Evolutionary conservation across 2,797 vertebrate species (phyloP).

Genomic region (Coreius guichenoti): DNA sequence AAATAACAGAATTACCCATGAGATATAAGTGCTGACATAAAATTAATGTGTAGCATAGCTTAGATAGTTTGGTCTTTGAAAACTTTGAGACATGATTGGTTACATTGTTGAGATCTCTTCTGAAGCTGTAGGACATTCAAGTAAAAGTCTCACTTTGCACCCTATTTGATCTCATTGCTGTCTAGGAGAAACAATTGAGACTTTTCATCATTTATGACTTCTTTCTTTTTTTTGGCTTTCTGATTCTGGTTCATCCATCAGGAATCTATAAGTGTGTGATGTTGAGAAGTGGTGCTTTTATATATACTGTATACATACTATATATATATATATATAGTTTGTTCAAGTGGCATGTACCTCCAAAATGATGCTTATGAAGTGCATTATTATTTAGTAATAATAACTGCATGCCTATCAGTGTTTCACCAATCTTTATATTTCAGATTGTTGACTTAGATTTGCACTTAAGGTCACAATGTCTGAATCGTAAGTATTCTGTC

Average conservation of each 20-base stretch:
- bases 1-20: not conserved
- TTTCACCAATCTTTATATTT: slow-evolving; percentile 7
- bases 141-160: not conserved
- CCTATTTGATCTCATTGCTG: not conserved
- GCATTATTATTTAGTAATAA: not conserved
- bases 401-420: no score
- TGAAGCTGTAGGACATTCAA: not conserved
- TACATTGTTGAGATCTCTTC: not conserved
- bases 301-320: no score
- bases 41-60: not conserved
- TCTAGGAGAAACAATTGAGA: not conserved
- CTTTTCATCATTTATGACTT: not conserved
- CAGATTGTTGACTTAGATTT: slow-evolving; percentile 16
- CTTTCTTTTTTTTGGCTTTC: not conserved
- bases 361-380: not conserved
- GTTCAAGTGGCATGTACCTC: not conserved
- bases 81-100: not conserved
- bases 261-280: not conserved
- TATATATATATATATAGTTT: not conserved
- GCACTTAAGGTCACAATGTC: slow-evolving; percentile 68
- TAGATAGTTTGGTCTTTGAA: slow-evolving; percentile 5
- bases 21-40: not conserved
- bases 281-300: not conserved
- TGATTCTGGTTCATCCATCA: not conserved
- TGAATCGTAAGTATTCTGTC: slow-evolving; percentile 71